phyloP scores from a whole-genome alignment of 1,140 invertebrate genomes.

The Vanessa tameamea region DNA sequence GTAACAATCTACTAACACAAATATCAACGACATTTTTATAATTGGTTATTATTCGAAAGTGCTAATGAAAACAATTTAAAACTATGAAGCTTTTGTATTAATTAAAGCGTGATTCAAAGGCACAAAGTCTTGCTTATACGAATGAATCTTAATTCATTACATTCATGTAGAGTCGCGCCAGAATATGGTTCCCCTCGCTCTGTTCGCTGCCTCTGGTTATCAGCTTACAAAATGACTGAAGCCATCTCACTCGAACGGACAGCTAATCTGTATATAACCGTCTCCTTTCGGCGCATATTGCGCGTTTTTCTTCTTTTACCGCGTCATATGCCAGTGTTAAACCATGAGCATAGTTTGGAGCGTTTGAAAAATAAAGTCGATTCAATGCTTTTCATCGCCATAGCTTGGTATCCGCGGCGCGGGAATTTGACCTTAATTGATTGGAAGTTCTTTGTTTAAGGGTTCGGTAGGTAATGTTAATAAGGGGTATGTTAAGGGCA shows the following conservation, averaged over 20 bases:
- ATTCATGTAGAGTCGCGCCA: constrained; percentile 76
- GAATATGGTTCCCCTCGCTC: constrained; percentile 79
- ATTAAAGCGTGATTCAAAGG: constrained; percentile 56
- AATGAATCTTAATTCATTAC: constrained; percentile 80
- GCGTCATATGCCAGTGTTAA: constrained; percentile 74
- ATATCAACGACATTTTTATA: background rate
- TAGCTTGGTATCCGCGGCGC: constrained; percentile 23
- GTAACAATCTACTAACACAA: background rate
- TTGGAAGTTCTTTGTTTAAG: constrained; percentile 73
- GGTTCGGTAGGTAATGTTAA: constrained; percentile 62
- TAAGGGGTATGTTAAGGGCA: constrained; percentile 65
- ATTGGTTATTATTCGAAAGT: constrained; percentile 8
- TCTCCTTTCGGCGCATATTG: constrained; percentile 73
- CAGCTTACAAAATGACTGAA: constrained; percentile 78
- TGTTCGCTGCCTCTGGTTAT: constrained; percentile 77
- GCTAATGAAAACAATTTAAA: constrained; percentile 11
- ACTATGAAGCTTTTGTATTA: constrained; percentile 51
- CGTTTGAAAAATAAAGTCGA: constrained; percentile 57
- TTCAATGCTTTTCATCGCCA: constrained; percentile 24
- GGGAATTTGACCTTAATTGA: constrained; percentile 60
- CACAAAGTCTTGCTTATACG: constrained; percentile 60
- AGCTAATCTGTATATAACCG: constrained; percentile 62
- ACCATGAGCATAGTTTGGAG: constrained; percentile 61
- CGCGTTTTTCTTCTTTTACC: constrained; percentile 80
- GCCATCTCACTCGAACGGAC: constrained; percentile 61